Base-by-base conservation (phyloP, 1,140 invertebrate species). In the Thereuonema tuberculata region DNA sequence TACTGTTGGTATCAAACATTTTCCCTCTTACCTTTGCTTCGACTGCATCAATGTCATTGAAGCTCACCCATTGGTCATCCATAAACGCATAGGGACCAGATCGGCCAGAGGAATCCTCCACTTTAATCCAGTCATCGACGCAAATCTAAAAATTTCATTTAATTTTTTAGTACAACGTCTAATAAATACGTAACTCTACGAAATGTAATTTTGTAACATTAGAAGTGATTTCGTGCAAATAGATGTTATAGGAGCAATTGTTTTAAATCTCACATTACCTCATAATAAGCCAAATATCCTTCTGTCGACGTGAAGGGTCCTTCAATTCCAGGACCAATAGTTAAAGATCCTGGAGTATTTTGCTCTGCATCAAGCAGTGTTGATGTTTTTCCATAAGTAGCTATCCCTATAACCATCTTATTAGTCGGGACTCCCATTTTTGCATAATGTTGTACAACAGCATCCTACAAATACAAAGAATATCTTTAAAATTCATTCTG, bases 371-470 rank as follows among this genome's bases (percentile, higher is more conserved):
- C 92, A 65, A 86, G 85, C 24, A 95, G 74, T 0, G 89, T 93
- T 70, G 86, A 95, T 0, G 89, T 90, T 25, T 89, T 78, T 15
- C 92, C 93, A 69, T 98, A 98, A 1, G 93, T 96, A 1, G 93
- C 93, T 46, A 97, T 90, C 50, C 93, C 93, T 1, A 97, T 71
- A 1, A 98, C 86, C 26, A 98, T 70, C 76, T 96, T 95, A 29
- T 85, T 79, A 0, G 80, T 70, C 63, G 87, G 82, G 0, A 89
- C 89, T 9, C 91, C 91, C 67, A 82, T 78, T 67, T 88, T 82
- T 31, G 92, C 67, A 65, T 93, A 90, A 71, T 89, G 84, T 67
- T 89, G 84, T n/a, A 96, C 84, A 0, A 89, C 89, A 70, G 87
- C 87, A 72, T 93, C 88, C 87, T 91, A 67, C 3, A 61, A 25